Conservation (phyloP, 2,113 vertebrate genomes). For the Chlamydotis undulata region DNA sequence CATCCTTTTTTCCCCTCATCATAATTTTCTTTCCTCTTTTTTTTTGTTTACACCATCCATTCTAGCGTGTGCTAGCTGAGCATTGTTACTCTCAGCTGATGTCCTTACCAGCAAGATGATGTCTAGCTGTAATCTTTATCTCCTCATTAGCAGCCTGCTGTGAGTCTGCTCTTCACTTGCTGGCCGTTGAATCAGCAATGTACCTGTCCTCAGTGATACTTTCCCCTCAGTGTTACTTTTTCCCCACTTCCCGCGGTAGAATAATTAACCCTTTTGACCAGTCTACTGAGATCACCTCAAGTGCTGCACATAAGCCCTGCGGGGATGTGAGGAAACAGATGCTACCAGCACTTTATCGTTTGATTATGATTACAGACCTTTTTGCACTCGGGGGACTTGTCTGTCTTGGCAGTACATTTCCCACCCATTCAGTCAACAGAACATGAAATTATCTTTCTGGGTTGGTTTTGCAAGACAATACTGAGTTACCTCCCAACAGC, state of each 20-base stretch:
- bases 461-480: background rate
- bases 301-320: background rate
- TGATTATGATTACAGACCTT: conserved; percentile 34
- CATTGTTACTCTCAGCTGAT: background rate
- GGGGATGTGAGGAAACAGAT: background rate
- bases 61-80: background rate
- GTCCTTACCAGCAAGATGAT: background rate
- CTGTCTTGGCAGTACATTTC: background rate
- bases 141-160: conserved; percentile 37
- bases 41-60: background rate
- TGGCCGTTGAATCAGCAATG: conserved; percentile 33
- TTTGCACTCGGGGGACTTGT: background rate
- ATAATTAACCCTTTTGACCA: conserved; percentile 23
- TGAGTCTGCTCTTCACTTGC: conserved; percentile 1
- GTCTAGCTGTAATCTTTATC: background rate
- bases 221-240: background rate
- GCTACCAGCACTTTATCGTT: background rate
- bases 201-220: background rate
- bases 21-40: background rate
- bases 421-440: background rate
- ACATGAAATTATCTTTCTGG: background rate
- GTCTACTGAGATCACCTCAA: background rate
- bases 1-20: background rate
- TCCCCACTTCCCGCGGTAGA: background rate
- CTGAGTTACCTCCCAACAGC: background rate